Evolutionary conservation across 1,140 invertebrate genomes (phyloP).

Genomic region (Temnothorax longispinosus): DNA sequence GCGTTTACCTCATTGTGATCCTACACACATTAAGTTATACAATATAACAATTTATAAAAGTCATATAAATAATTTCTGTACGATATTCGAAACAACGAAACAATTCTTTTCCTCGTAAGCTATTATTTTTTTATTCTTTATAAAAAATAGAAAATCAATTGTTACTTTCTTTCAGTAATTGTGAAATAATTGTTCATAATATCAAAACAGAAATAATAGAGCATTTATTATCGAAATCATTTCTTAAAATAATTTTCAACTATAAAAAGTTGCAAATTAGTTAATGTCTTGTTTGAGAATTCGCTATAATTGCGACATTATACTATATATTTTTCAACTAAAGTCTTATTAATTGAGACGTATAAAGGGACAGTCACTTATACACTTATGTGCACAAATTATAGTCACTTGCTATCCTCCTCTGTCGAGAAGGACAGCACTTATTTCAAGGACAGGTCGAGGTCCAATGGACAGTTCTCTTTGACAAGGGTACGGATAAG

Average conservation of each 20-base stretch:
- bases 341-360: not conserved
- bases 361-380: not conserved
- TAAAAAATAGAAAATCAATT: not conserved
- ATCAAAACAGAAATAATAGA: not conserved
- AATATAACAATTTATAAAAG: conserved; percentile 1
- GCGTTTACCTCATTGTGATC: not conserved
- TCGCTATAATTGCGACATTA: not conserved
- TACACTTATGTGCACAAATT: not conserved
- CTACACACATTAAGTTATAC: not conserved
- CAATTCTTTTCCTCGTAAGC: not conserved
- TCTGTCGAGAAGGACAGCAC: not conserved
- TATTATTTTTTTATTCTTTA: not conserved
- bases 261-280: not conserved
- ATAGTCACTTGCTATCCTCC: conserved; percentile 12
- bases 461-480: conserved; percentile 26
- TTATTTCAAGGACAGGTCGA: conserved; percentile 20
- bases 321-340: not conserved
- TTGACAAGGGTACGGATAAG: conserved; percentile 67
- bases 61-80: not conserved
- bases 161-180: not conserved
- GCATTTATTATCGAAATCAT: not conserved
- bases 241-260: not conserved
- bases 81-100: not conserved
- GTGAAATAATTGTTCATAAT: not conserved
- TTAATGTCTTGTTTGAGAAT: not conserved